Base-by-base conservation (phyloP, 37 sponge, comb jelly and placozoan genomes). In the Petrosia ficiformis region DNA sequence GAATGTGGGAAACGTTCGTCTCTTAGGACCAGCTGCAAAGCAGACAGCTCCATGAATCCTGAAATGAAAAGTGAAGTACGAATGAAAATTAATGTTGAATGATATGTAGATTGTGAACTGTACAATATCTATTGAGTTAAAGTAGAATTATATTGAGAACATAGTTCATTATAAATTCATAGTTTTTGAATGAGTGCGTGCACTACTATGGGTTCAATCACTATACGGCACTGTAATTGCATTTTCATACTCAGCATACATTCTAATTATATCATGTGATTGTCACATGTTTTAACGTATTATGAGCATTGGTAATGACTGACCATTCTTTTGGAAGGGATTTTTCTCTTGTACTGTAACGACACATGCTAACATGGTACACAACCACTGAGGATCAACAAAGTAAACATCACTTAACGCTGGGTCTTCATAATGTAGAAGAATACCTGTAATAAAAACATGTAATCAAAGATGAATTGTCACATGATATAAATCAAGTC, bases 361-460 rank as follows among this genome's bases (percentile, higher is more conserved):
- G 44, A 93, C 79, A n/a, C 69, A 80, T 24, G 93, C 73, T 6
- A 88, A 66, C 70, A 82, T 77, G 16, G 72, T 54, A 59, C 93
- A 82, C 11, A 93, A 82, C 93, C 93, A 93, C 70, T 93, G 93
- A 35, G 93, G 93, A 65, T 93, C 79, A 26, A 93, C 64, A 56
- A 89, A 93, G 86, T 85, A 93, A 68, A 93, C 77, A 36, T 85
- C 74, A 32, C 82, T 82, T 6, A 73, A 76, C 25, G 42, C 57
- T 32, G 61, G 54, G 63, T 92, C 92, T 0, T 68, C 74, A 71
- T 77, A 93, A 69, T 93, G 89, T 21, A 93, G 82, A 28, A 93
- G 75, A 36, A 93, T 80, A n/a, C 93, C 83, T 82, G 34, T 11
- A 76, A 19, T 48, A 38, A 24, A 35, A 40, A 64, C 32, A 37